Base-by-base conservation (phyloP, 2,888 invertebrate species). In the Allygus modestus region DNA sequence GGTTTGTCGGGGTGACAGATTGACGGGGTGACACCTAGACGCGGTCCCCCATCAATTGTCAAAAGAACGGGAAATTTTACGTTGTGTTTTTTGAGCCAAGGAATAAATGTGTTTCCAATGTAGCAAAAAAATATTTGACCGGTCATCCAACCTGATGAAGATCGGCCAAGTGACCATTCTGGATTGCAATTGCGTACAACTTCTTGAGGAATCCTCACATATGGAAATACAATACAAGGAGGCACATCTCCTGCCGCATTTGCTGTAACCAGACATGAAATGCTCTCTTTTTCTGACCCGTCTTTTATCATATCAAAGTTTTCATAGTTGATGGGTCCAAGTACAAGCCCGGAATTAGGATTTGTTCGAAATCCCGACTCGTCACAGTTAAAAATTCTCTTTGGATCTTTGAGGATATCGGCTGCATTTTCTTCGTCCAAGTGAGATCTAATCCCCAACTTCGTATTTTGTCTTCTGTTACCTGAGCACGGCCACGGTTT, bases 31-130 rank as follows among this genome's bases (percentile, higher is more conserved):
- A n/a, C n/a, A n/a, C n/a, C n/a, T n/a, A n/a, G n/a, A n/a, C n/a
- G n/a, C n/a, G n/a, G n/a, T n/a, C n/a, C 12, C 41, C 75, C 41
- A 43, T 75, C 75, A 61, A 71, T 71, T 26, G 28, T 26, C 31
- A 71, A 31, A 28, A 71, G 28, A 28, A 71, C 71, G 12, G 71
- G 71, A 26, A 71, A 71, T 31, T 71, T 71, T 1, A 71, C 31
- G 11, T 71, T 71, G 71, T 71, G 28, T 77, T 37, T 41, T 77
- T 77, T 77, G 2, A 77, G 77, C 77, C 77, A 77, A 43, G 77
- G 77, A 41, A 77, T 77, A 23, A 77, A 77, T 20, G 41, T 77
- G 43, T 77, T 77, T n/a, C 77, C 77, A 77, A 77, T 77, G 43
- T 41, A 77, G 43, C 77, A 77, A 20, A 77, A 77, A n/a, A 77